Percentiles rank a stretch among this genome's conserved stretches.
Evolutionary conservation across 2,113 vertebrate species (phyloP).

Genomic region (Ceyx cyanopectus): DNA sequence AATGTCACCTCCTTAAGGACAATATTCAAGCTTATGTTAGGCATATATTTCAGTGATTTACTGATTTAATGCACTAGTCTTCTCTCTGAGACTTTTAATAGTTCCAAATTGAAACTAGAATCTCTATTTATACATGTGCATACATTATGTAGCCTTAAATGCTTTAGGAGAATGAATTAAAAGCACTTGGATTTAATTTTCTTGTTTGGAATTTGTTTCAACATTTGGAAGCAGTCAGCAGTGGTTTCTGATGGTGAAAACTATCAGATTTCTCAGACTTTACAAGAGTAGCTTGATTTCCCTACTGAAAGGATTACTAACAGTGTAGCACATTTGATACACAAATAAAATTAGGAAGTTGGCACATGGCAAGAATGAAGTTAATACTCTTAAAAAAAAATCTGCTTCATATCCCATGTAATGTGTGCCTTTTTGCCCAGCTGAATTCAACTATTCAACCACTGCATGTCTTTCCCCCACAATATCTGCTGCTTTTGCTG

Average conservation of each 20-base stretch:
- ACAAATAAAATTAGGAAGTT: not conserved
- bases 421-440: not conserved
- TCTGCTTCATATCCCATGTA: not conserved
- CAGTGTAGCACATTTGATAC: not conserved
- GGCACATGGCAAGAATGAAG: not conserved
- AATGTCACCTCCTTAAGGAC: not conserved
- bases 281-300: not conserved
- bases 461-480: not conserved
- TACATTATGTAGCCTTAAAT: not conserved
- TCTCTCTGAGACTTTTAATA: not conserved
- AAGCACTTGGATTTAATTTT: not conserved
- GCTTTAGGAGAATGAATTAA: not conserved
- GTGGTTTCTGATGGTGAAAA: not conserved
- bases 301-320: not conserved
- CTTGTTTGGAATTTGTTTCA: not conserved
- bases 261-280: not conserved
- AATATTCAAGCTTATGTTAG: not conserved
- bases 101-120: not conserved
- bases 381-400: not conserved
- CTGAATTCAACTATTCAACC: not conserved
- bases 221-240: not conserved
- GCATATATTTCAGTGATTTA: not conserved
- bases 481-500: not conserved
- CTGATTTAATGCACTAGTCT: not conserved
- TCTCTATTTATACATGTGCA: not conserved